Evolutionary conservation across 2,888 invertebrate species (phyloP), one percentile per base, ranked within the genome.

Genomic region (Agonopterix arenella): DNA sequence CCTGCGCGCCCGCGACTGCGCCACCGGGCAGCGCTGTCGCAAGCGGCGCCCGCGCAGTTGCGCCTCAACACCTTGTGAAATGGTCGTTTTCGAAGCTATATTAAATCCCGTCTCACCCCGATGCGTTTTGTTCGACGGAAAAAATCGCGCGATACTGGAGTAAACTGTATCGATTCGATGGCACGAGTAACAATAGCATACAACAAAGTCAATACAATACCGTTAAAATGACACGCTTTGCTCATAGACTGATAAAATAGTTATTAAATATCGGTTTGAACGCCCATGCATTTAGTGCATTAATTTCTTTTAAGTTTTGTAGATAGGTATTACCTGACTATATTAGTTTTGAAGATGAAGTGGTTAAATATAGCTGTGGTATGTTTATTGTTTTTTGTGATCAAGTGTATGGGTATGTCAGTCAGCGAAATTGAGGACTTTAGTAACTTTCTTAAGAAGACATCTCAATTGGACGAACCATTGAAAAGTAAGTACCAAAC

Each of bases 41-140:
- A 82, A 84, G 77, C 71, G 59, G 57, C 58, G 45, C 53, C 51
- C 48, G 62, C 68, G 68, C 84, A 88, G 84, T 88, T 75, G 72
- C 75, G 74, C 71, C 66, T 74, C 63, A 68, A 68, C 76, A 73
- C 69, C 88, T 89, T 88, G 84, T 86, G 88, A 84, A 89, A 89
- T 88, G 85, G 84, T 84, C 82, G 88, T 85, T 78, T 83, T 80
- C 64, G 72, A 84, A 74, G 74, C 85, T 89, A 88, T 89, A 88
- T 82, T 84, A 88, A 74, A 79, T 79, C 73, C 79, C 67, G 73
- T 76, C 74, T 75, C 73, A 71, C 76, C 73, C 72, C 67, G 73
- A 76, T 76, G 76, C 73, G 73, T 79, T 88, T 85, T 83, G 80
- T 88, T 75, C 60, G 61, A 64, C 66, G 64, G 68, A 74, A 80